Conservation (phyloP, 2,113 vertebrate genomes). For the Bufo gargarizans region DNA sequence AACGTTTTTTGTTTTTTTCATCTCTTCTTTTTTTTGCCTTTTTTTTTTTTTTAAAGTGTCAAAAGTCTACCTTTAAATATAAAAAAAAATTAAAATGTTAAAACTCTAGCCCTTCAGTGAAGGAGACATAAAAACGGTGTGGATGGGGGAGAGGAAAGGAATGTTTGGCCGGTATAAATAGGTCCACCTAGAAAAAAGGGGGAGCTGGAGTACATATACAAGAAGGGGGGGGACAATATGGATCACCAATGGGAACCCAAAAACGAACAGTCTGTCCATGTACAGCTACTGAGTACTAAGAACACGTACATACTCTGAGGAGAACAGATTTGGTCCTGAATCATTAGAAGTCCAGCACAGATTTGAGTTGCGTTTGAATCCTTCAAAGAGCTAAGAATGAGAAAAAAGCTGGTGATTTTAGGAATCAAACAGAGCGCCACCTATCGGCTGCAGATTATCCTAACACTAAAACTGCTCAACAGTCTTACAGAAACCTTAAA, state of each 20-base stretch:
- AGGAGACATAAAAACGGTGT: constrained; percentile 96
- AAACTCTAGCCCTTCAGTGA: constrained; percentile 99
- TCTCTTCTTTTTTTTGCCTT: constrained; percentile 83
- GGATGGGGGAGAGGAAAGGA: constrained; percentile 83
- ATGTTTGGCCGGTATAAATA: constrained; percentile 99
- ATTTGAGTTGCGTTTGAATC: constrained; percentile 98
- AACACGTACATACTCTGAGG: constrained; percentile 29
- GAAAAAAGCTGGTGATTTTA: constrained; percentile 98
- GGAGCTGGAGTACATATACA: constrained; percentile 94
- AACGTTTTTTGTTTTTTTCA: constrained; percentile 96
- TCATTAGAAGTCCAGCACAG: constrained; percentile 96
- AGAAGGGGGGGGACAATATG: constrained; percentile 72
- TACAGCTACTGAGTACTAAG: constrained; percentile 79
- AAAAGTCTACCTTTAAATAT: constrained; percentile 99
- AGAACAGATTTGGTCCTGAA: constrained; percentile 97
- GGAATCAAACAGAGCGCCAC: constrained; percentile 98
- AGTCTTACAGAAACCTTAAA: constrained; percentile 95
- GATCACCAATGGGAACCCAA: constrained; percentile 75
- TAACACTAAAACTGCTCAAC: constrained; percentile 97
- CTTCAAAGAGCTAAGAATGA: constrained; percentile 92
- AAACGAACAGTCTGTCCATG: constrained; percentile 80
- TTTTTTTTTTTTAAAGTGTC: constrained; percentile 95
- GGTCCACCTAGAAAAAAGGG: constrained; percentile 94
- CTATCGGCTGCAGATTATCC: constrained; percentile 93
- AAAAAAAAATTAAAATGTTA: constrained; percentile 99